phyloP scores from a whole-genome alignment of 1,140 invertebrate genomes.

The Chymomyza costata region DNA sequence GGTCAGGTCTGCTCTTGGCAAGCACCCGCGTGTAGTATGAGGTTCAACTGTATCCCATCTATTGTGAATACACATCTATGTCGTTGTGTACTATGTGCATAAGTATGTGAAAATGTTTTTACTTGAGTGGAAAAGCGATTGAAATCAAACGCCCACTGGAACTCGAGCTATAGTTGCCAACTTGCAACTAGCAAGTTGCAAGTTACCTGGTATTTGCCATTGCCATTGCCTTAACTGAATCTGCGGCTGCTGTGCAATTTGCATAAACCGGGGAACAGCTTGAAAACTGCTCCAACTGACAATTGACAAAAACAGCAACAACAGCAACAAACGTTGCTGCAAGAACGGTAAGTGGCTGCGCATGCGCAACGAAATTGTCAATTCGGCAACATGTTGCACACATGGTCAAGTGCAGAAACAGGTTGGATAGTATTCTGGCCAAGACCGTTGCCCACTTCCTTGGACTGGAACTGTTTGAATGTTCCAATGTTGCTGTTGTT shows the following conservation, averaged over 20 bases:
- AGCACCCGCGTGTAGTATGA: too few species aligned
- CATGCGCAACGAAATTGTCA: conserved; percentile 63
- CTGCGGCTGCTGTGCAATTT: conserved; percentile 50
- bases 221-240: too few species aligned
- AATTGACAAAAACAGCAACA: conserved; percentile 56
- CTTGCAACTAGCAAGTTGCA: conserved; percentile 9
- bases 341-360: conserved; percentile 29
- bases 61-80: too few species aligned
- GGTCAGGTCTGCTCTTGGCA: too few species aligned
- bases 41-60: too few species aligned
- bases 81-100: conserved; percentile 30
- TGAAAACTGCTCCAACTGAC: conserved; percentile 40
- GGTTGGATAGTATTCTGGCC: conserved; percentile 54
- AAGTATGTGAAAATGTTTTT: conserved; percentile 64
- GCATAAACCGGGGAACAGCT: conserved; percentile 54
- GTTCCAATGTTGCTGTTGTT: conserved; percentile 2
- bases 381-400: conserved; percentile 66
- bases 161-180: conserved; percentile 23
- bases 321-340: conserved; percentile 24
- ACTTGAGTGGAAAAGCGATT: conserved; percentile 33
- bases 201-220: too few species aligned
- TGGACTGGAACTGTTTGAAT: conserved; percentile 5
- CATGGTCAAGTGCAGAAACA: conserved; percentile 70
- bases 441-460: conserved; percentile 37
- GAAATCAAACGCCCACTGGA: conserved; percentile 72